These are phyloP conservation scores for Argynnis bischoffii DNA, from an alignment of 2,888 invertebrate species.

Conservation along the genomic window DNA sequence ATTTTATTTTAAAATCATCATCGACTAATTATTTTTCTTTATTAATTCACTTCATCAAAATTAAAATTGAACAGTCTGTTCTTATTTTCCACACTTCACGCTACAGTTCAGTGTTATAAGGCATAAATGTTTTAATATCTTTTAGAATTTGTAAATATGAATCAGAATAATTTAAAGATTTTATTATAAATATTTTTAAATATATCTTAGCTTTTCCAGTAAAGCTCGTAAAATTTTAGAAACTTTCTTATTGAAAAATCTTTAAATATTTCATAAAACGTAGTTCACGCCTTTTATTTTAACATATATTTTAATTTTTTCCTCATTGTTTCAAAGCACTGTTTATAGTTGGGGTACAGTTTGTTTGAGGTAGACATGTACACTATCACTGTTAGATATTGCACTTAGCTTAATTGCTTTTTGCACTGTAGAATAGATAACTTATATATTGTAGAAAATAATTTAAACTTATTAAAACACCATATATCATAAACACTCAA, in stretches of 20 bases:
- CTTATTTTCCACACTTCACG: neutral
- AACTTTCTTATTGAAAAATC: neutral
- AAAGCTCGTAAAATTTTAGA: too few relatives aligned
- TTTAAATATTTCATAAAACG: neutral
- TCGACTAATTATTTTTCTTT: neutral
- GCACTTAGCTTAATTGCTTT: conserved; percentile 22
- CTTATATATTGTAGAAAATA: conserved; percentile 2
- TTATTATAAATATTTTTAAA: too few relatives aligned
- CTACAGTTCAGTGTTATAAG: neutral
- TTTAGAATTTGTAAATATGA: too few relatives aligned
- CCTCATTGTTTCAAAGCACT: neutral
- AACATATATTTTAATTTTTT: neutral
- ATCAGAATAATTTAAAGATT: too few relatives aligned
- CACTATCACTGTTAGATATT: conserved; percentile 11
- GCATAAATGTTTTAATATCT: neutral
- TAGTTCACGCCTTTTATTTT: neutral
- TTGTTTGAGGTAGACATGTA: conserved; percentile 14
- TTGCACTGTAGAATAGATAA: conserved; percentile 16
- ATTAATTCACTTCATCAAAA: neutral
- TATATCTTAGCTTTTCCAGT: too few relatives aligned
- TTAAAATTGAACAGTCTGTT: neutral
- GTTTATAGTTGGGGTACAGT: conserved; percentile 4
- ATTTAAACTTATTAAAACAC: neutral
- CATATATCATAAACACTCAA: neutral
- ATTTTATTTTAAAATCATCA: neutral